A percentile compares a stretch with the other conserved stretches of the same genome.
phyloP scores from a whole-genome alignment of 2,888 invertebrate species.

The Phyllotreta striolata region DNA sequence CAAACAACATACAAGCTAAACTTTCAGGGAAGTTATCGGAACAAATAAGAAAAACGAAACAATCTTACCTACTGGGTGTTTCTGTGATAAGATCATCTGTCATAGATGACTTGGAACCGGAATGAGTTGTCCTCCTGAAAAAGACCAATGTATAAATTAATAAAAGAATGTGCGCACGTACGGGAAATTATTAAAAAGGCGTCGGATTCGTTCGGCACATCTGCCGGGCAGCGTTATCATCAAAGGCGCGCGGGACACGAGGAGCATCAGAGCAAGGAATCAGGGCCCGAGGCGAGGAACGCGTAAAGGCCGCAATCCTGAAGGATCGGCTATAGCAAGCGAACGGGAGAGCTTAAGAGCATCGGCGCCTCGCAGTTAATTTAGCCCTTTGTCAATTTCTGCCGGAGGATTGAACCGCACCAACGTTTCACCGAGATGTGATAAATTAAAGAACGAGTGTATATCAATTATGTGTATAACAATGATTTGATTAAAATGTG shows the following conservation, averaged over 20 bases:
- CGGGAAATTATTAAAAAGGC: background rate
- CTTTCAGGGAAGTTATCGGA: too few species aligned
- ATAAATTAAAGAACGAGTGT: conserved; percentile 11
- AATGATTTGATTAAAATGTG: too few species aligned
- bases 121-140: conserved; percentile 52
- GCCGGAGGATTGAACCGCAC: conserved; percentile 12
- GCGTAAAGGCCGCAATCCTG: too few species aligned
- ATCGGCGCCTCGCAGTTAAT: conserved; percentile 24
- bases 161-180: too few species aligned
- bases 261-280: too few species aligned
- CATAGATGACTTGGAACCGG: conserved; percentile 49
- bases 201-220: too few species aligned
- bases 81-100: conserved; percentile 54
- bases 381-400: conserved; percentile 30
- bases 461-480: too few species aligned
- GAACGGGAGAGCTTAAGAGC: conserved; percentile 8
- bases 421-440: conserved; percentile 11
- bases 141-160: conserved; percentile 6
- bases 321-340: too few species aligned
- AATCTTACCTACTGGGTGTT: conserved; percentile 54
- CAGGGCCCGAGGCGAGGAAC: too few species aligned
- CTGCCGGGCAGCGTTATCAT: too few species aligned
- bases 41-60: conserved; percentile 7
- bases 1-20: too few species aligned
- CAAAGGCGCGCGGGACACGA: too few species aligned